A percentile compares a stretch with the other conserved stretches of the same genome.
These are phyloP conservation scores for Sarcophaga subvicina DNA, from an alignment of 2,888 invertebrate genomes.

Conservation along the genomic window DNA sequence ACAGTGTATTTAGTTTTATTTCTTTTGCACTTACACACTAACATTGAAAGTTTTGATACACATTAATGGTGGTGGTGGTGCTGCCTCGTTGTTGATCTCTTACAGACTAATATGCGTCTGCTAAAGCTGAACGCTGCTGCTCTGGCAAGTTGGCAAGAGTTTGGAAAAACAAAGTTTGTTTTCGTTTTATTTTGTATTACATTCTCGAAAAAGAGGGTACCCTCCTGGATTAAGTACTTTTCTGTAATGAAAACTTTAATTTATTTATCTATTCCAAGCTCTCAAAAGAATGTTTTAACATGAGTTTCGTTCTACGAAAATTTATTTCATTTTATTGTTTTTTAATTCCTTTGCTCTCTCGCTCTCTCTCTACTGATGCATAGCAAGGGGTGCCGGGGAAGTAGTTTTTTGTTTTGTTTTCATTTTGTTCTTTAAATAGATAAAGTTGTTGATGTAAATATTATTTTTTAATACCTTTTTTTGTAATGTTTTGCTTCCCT, in stretches of 20 bases:
- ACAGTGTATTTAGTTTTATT: conserved; percentile 29
- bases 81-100: background rate
- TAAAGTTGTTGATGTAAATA: conserved; percentile 18
- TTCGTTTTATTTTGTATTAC: conserved; percentile 8
- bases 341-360: background rate
- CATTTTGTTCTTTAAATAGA: background rate
- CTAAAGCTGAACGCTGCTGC: background rate
- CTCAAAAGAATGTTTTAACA: conserved; percentile 38
- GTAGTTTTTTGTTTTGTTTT: too few species aligned
- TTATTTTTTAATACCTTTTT: background rate
- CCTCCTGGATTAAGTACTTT: conserved; percentile 49
- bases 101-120: background rate
- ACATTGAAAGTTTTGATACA: background rate
- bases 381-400: too few species aligned
- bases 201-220: background rate
- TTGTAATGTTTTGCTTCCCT: background rate
- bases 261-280: conserved; percentile 54
- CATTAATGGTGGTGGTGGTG: background rate
- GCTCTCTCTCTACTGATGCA: too few species aligned
- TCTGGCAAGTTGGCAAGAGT: background rate
- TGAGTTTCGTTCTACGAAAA: conserved; percentile 47
- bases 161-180: background rate
- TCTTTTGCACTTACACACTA: background rate
- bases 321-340: conserved; percentile 22
- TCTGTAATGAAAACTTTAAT: conserved; percentile 61